Evolutionary conservation across 1,140 invertebrate species (phyloP).

Genomic region (Hyposmocoma kahamanoa): DNA sequence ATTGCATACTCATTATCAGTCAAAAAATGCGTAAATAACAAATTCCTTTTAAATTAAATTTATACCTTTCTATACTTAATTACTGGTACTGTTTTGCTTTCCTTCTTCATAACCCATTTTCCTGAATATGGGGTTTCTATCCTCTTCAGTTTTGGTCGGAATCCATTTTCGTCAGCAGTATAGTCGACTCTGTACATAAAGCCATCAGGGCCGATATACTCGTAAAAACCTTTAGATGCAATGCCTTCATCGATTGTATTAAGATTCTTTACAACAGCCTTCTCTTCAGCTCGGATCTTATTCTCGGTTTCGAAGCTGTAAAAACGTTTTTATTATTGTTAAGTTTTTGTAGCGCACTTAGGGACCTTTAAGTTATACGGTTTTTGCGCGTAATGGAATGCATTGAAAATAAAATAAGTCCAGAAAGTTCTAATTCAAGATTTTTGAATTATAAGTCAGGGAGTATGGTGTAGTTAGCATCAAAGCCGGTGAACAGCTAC

Average conservation of each 20-base stretch:
- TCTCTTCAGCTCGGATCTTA: conserved; percentile 82
- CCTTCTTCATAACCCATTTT: conserved; percentile 62
- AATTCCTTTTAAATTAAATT: too few species aligned
- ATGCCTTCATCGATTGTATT: conserved; percentile 76
- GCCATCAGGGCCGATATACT: conserved; percentile 77
- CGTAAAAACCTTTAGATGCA: conserved; percentile 78
- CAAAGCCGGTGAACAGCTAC: too few species aligned
- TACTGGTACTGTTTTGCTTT: too few species aligned
- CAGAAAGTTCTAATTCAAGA: too few species aligned
- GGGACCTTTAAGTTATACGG: background rate
- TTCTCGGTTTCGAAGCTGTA: conserved; percentile 84
- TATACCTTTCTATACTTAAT: too few species aligned
- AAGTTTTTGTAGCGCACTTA: background rate
- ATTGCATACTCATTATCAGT: too few species aligned
- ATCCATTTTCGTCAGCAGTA: conserved; percentile 80
- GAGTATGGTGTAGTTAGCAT: too few species aligned
- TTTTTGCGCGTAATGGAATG: too few species aligned
- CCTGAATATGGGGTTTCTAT: conserved; percentile 65
- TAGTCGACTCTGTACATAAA: conserved; percentile 77
- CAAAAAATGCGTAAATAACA: too few species aligned
- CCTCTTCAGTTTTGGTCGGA: conserved; percentile 75
- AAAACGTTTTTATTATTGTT: conserved; percentile 12
- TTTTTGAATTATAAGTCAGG: too few species aligned
- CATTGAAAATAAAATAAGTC: too few species aligned
- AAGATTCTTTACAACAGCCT: conserved; percentile 73